These are phyloP conservation scores for Epirrhoe alternata DNA, from an alignment of 2,888 invertebrate species.

Conservation along the genomic window DNA sequence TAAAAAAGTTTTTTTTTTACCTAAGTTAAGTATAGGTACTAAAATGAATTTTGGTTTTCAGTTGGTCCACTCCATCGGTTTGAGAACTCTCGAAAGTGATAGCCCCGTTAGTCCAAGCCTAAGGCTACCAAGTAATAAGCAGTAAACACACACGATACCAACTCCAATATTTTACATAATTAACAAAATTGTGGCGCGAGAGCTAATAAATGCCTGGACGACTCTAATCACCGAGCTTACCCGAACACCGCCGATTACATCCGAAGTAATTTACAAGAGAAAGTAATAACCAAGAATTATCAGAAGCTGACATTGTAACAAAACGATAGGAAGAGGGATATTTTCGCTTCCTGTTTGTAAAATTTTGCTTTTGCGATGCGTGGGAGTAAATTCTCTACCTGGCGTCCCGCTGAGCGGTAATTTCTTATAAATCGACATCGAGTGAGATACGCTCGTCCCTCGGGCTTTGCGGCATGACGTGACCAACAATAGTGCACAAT, in stretches of 20 bases:
- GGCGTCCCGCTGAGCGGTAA: slow-evolving; percentile 75
- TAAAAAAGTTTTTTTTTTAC: too few relatives aligned
- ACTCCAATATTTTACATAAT: slow-evolving; percentile 75
- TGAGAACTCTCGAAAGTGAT: slow-evolving; percentile 52
- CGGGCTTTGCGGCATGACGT: slow-evolving; percentile 48
- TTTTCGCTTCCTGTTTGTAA: slow-evolving; percentile 79
- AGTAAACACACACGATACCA: slow-evolving; percentile 71
- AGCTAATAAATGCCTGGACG: slow-evolving; percentile 64
- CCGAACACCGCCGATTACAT: slow-evolving; percentile 54
- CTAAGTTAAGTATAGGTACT: not conserved
- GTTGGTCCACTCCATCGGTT: slow-evolving; percentile 52
- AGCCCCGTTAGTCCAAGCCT: slow-evolving; percentile 69
- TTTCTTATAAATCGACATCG: slow-evolving; percentile 82
- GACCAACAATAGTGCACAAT: slow-evolving; percentile 72
- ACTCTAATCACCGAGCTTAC: slow-evolving; percentile 60
- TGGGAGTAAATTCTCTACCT: slow-evolving; percentile 76
- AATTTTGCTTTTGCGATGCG: slow-evolving; percentile 76
- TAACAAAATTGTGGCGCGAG: slow-evolving; percentile 68
- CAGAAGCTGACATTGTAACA: slow-evolving; percentile 46
- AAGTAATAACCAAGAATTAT: slow-evolving; percentile 54
- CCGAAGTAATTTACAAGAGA: slow-evolving; percentile 57
- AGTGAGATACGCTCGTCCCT: slow-evolving; percentile 78
- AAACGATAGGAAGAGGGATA: slow-evolving; percentile 61
- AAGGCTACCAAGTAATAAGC: slow-evolving; percentile 73
- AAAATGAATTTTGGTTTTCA: not conserved